These are phyloP conservation scores for Ramphastos sulfuratus DNA, from an alignment of 2,113 vertebrate genomes.

Conservation along the genomic window DNA sequence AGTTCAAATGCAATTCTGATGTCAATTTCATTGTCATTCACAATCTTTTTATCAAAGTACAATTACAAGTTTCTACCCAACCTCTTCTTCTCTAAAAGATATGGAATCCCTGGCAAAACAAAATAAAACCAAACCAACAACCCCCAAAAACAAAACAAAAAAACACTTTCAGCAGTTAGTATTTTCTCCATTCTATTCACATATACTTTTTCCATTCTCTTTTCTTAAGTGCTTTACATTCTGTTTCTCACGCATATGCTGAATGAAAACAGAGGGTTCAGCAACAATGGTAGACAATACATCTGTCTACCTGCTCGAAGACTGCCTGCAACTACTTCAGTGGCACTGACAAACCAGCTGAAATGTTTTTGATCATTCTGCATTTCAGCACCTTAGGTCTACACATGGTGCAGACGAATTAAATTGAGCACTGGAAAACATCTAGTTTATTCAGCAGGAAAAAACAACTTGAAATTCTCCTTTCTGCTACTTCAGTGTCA, in stretches of 20 bases:
- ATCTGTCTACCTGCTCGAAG: not conserved
- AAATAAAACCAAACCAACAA: no score
- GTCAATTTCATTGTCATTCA: not conserved
- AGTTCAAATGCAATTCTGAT: not conserved
- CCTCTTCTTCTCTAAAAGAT: not conserved
- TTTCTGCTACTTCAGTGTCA: not conserved
- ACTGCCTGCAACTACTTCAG: not conserved
- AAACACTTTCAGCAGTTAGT: not conserved
- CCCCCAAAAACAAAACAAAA: no score
- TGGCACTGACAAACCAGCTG: not conserved
- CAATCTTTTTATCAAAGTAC: not conserved
- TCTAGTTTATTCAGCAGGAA: not conserved
- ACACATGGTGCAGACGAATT: not conserved
- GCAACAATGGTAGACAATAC: not conserved
- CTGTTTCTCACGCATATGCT: not conserved
- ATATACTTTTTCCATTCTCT: not conserved
- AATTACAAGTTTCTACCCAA: not conserved
- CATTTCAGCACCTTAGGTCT: not conserved
- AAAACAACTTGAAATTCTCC: not conserved
- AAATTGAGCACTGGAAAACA: not conserved
- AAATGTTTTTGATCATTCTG: not conserved
- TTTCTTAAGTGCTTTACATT: not conserved
- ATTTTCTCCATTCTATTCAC: not conserved
- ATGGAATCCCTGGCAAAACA: not conserved
- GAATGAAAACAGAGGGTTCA: not conserved